Base-by-base conservation (phyloP, 2,888 invertebrate species). In the Ceriagrion tenellum region DNA sequence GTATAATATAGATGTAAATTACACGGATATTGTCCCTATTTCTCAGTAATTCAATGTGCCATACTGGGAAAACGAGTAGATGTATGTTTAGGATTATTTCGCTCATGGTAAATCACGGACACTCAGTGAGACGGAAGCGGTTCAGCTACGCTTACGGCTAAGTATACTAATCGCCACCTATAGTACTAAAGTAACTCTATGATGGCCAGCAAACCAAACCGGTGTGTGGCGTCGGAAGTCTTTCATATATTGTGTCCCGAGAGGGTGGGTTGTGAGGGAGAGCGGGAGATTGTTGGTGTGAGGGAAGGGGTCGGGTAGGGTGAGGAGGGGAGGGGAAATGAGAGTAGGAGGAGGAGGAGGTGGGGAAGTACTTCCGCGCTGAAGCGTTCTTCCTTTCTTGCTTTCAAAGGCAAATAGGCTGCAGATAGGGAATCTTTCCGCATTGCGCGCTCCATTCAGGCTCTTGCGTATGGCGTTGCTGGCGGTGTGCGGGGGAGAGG, bases 401-500 rank as follows among this genome's bases (percentile, higher is more conserved):
- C 91, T 91, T 91, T 91, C 91, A 91, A 91, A 91, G 91, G 91
- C 91, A 91, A 91, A 91, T 91, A 91, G 63, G 91, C 81, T 81
- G 16, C 40, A 91, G 91, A 91, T 91, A 91, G 91, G 30, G 91
- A 69, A 91, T 91, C 91, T 91, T 91, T 69, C 63, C 91, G 63
- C 91, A 91, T 63, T 40, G 91, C 63, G 91, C 59, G 56, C 59
- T 63, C 91, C 91, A 91, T 91, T 91, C 91, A 91, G 91, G 63
- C 91, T 91, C 91, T 91, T 91, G 91, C 81, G 81, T 35, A 35
- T 30, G 81, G 13, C 30, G 13, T 10, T 81, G 30, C 35, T 81
- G 35, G 16, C 30, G 35, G 6, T 23, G 69, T 2, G 47, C 47
- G 47, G 47, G 47, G 47, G 18, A 4, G 90, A n/a, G 90, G n/a